phyloP scores from a whole-genome alignment of 2,797 vertebrate genomes.

The Fratercula arctica region DNA sequence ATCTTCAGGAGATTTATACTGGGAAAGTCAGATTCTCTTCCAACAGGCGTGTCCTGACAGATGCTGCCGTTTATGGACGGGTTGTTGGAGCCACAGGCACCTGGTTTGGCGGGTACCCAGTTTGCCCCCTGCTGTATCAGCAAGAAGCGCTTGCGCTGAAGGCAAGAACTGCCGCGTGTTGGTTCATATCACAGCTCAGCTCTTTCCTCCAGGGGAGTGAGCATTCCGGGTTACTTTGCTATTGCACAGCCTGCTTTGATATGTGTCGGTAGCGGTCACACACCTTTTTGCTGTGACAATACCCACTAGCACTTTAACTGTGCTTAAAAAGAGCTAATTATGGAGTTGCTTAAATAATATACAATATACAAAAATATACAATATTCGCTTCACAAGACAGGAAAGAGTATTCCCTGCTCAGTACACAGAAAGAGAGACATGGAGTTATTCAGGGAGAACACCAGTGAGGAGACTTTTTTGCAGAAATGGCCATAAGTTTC shows the following conservation, averaged over 20 bases:
- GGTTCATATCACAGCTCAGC: not conserved
- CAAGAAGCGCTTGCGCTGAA: not conserved
- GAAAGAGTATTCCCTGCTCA: not conserved
- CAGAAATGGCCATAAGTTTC: not conserved
- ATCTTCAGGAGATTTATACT: not conserved
- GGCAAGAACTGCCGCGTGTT: not conserved
- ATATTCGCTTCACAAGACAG: not conserved
- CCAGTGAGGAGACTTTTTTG: not conserved
- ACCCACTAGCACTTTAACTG: not conserved
- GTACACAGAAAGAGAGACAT: not conserved
- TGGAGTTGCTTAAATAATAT: not conserved
- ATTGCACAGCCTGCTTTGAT: not conserved
- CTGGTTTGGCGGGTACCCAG: not conserved
- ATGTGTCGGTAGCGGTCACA: not conserved
- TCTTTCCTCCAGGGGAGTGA: not conserved
- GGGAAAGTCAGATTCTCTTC: not conserved
- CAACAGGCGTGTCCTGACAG: slow-evolving; percentile 8
- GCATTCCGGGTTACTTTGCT: not conserved
- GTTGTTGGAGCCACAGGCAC: not conserved
- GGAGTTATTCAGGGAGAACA: not conserved
- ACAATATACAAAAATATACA: not conserved
- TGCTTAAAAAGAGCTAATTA: not conserved
- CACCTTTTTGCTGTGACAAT: fast-evolving
- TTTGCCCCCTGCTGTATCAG: slow-evolving; percentile 27
- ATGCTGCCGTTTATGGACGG: not conserved